A percentile compares a stretch with the other conserved stretches of the same genome.
These are phyloP conservation scores for Ruditapes philippinarum DNA, from an alignment of 1,140 invertebrate species.

Conservation along the genomic window DNA sequence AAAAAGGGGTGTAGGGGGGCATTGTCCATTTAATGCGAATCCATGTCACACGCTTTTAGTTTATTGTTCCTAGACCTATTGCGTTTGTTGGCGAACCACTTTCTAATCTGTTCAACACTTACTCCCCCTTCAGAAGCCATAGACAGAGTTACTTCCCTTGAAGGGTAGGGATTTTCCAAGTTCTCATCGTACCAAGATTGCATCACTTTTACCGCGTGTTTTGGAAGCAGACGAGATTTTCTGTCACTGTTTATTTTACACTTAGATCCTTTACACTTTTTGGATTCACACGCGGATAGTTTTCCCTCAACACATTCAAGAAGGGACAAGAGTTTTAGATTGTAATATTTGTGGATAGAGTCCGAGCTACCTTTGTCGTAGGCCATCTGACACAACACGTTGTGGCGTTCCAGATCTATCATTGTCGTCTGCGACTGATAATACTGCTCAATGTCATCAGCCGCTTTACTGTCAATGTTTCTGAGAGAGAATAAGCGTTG, in stretches of 20 bases:
- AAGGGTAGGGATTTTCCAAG: conserved; percentile 67
- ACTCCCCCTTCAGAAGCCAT: conserved; percentile 61
- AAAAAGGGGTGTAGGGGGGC: too few species aligned
- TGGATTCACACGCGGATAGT: background rate
- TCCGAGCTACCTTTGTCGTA: conserved; percentile 44
- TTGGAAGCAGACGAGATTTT: conserved; percentile 58
- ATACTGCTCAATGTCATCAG: conserved; percentile 40
- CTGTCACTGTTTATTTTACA: background rate
- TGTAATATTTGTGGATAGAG: conserved; percentile 57
- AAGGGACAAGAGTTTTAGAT: conserved; percentile 46
- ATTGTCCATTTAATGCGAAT: too few species aligned
- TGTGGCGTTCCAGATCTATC: conserved; percentile 60
- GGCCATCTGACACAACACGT: conserved; percentile 63
- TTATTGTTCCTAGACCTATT: conserved; percentile 62
- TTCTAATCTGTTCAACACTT: conserved; percentile 64
- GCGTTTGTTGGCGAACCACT: conserved; percentile 72
- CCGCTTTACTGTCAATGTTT: background rate
- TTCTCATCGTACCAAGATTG: conserved; percentile 65
- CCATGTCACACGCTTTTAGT: conserved; percentile 45
- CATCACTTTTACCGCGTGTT: conserved; percentile 57
- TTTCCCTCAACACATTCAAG: conserved; percentile 50
- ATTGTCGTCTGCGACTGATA: conserved; percentile 59
- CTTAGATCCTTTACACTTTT: background rate
- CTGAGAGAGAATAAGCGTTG: conserved; percentile 29
- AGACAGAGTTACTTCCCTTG: conserved; percentile 28